phyloP scores from a whole-genome alignment of 2,797 vertebrate genomes.

The Discoglossus pictus region DNA sequence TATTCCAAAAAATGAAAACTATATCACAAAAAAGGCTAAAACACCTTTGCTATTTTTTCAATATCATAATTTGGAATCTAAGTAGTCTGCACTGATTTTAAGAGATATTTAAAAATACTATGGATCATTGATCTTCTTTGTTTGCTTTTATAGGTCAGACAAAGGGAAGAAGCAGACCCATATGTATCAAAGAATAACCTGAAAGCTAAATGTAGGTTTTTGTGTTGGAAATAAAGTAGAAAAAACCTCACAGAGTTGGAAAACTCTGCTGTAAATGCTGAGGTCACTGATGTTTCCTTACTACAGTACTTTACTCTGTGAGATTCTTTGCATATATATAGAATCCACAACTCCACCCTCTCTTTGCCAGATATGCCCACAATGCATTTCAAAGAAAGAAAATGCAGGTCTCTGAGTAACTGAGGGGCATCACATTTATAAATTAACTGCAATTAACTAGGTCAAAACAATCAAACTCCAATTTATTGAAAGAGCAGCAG shows the following conservation, averaged over 20 bases:
- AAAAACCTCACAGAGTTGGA: too few relatives aligned
- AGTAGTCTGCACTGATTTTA: slow-evolving; percentile 54
- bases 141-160: background rate
- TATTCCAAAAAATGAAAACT: slow-evolving; percentile 61
- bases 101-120: slow-evolving; percentile 57
- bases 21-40: slow-evolving; percentile 71
- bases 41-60: slow-evolving; percentile 65
- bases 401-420: slow-evolving; percentile 1
- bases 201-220: slow-evolving; percentile 56
- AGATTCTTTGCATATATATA: slow-evolving; percentile 69
- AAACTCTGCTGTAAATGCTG: too few relatives aligned
- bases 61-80: slow-evolving; percentile 57
- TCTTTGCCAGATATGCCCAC: too few relatives aligned
- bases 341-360: slow-evolving; percentile 64
- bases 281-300: background rate
- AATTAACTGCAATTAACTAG: slow-evolving; percentile 66
- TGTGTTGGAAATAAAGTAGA: background rate
- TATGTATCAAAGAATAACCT: slow-evolving; percentile 40
- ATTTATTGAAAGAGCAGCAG: slow-evolving; percentile 76
- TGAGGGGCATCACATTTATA: slow-evolving; percentile 58
- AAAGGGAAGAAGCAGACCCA: background rate
- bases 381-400: background rate
- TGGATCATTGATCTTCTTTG: slow-evolving; percentile 9
- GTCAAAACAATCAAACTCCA: slow-evolving; percentile 72
- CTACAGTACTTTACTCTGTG: slow-evolving; percentile 67